phyloP scores from a whole-genome alignment of 2,113 vertebrate genomes.

The Ictidomys tridecemlineatus region DNA sequence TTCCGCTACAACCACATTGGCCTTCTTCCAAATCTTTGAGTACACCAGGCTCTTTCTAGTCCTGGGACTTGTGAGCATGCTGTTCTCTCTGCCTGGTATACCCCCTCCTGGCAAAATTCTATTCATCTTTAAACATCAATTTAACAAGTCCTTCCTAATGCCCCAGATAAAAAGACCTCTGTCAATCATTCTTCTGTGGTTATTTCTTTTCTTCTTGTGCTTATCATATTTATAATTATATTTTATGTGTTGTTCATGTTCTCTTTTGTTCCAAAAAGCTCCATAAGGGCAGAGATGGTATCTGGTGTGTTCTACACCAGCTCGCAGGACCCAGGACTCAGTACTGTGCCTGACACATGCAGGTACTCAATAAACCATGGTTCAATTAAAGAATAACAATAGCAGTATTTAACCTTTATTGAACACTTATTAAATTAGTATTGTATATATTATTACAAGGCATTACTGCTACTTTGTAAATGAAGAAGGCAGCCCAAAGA shows the following conservation, averaged over 20 bases:
- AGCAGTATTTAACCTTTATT: not conserved
- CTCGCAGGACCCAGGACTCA: not conserved
- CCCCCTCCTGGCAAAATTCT: conserved; percentile 42
- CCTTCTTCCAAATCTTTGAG: not conserved
- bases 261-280: not conserved
- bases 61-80: not conserved
- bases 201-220: not conserved
- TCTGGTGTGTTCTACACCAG: not conserved
- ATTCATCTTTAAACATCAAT: conserved; percentile 31
- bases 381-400: not conserved
- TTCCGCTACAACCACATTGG: not conserved
- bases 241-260: conserved; percentile 8
- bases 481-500: not conserved
- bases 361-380: not conserved
- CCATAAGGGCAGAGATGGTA: not conserved
- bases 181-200: not conserved
- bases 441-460: not conserved
- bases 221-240: not conserved
- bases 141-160: conserved; percentile 9
- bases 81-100: conserved; percentile 36
- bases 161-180: conserved; percentile 12
- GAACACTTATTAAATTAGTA: not conserved
- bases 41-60: not conserved
- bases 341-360: not conserved
- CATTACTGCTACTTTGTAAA: conserved; percentile 6